Evolutionary conservation across 2,888 invertebrate genomes (phyloP).

Genomic region (Amaurobius ferox): DNA sequence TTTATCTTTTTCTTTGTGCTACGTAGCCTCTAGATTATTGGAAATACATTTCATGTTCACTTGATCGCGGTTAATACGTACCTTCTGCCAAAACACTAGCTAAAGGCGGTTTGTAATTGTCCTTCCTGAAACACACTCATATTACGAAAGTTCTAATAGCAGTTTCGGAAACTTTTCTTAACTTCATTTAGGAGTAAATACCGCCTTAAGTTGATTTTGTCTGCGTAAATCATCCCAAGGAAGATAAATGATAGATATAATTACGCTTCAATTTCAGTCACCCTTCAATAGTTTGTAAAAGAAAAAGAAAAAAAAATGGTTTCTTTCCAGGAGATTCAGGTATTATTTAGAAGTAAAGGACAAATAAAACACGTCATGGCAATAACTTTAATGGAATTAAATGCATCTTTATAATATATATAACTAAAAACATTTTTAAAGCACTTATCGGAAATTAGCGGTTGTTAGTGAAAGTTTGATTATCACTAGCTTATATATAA

Average conservation of each 20-base stretch:
- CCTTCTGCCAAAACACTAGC: conserved; percentile 30
- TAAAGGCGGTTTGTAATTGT: conserved; percentile 46
- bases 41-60: conserved; percentile 51
- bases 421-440: no score
- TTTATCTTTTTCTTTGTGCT: conserved; percentile 10
- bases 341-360: no score
- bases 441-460: no score
- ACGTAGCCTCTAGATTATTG: conserved; percentile 42
- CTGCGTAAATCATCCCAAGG: background rate
- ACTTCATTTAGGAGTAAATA: background rate
- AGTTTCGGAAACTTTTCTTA: conserved; percentile 10
- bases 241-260: background rate
- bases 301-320: no score
- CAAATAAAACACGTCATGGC: no score
- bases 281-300: no score
- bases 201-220: background rate
- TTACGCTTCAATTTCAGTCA: background rate
- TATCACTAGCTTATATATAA: no score
- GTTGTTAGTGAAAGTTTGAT: no score
- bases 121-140: conserved; percentile 22
- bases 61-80: conserved; percentile 35
- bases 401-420: no score
- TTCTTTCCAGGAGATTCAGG: no score
- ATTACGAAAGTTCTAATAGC: conserved; percentile 43
- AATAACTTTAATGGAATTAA: no score